These are phyloP conservation scores for Bostrychus sinensis DNA, from an alignment of 2,113 vertebrate species.

Conservation along the genomic window DNA sequence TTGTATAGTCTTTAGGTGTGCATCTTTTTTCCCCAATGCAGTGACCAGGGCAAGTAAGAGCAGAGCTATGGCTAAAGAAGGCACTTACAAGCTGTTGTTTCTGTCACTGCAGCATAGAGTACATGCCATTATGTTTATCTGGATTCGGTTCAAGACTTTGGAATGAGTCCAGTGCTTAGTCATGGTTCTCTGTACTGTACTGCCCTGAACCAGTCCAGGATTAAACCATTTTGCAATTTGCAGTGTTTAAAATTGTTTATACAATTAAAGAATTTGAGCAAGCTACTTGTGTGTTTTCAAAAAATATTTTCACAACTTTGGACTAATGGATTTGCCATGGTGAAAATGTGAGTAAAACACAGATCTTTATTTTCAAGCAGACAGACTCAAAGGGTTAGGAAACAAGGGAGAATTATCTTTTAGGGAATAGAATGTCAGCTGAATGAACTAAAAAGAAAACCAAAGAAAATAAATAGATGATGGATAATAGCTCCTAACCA, in stretches of 20 bases:
- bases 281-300: too few relatives aligned
- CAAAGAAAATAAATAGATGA: too few relatives aligned
- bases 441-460: too few relatives aligned
- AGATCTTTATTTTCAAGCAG: background rate
- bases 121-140: conserved; percentile 37
- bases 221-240: conserved; percentile 34
- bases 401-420: background rate
- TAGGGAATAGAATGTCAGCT: too few relatives aligned
- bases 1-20: background rate
- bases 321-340: background rate
- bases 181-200: conserved; percentile 31
- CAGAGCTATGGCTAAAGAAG: conserved; percentile 44
- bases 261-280: too few relatives aligned
- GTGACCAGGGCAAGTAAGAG: conserved; percentile 54
- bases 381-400: background rate
- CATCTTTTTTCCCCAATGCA: background rate
- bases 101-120: conserved; percentile 30
- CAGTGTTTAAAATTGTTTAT: conserved; percentile 20
- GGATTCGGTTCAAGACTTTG: conserved; percentile 25
- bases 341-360: background rate
- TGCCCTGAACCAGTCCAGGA: conserved; percentile 39
- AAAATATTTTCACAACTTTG: too few relatives aligned
- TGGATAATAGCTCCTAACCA: background rate
- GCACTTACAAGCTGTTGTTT: conserved; percentile 19
- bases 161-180: conserved; percentile 26